phyloP scores from a whole-genome alignment of 2,888 invertebrate species.

The Calephelis perditalis region DNA sequence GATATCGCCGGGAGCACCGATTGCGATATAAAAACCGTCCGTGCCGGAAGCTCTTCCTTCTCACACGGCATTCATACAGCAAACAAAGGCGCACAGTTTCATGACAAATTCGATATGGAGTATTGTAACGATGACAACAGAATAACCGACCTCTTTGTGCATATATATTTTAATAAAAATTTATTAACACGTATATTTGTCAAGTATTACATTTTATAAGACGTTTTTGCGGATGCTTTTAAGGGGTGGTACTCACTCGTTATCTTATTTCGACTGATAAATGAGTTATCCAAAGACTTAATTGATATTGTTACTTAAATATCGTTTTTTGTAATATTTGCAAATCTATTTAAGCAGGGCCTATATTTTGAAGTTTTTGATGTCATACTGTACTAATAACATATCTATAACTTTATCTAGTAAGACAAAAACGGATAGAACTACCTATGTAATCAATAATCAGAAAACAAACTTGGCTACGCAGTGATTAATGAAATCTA shows the following conservation, averaged over 20 bases:
- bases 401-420: no score
- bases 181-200: conserved; percentile 53
- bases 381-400: no score
- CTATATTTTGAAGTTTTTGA: no score
- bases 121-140: conserved; percentile 57
- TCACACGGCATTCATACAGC: conserved; percentile 55
- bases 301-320: no score
- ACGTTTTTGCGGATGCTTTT: conserved; percentile 47
- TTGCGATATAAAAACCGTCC: conserved; percentile 39
- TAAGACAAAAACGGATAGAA: no score
- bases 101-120: conserved; percentile 73
- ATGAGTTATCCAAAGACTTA: no score
- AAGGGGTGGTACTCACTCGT: not conserved
- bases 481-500: no score
- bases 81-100: conserved; percentile 59
- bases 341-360: no score
- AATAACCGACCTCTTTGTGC: conserved; percentile 49
- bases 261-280: no score
- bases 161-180: conserved; percentile 62
- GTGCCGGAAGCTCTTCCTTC: conserved; percentile 73
- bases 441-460: no score
- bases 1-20: conserved; percentile 63
- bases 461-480: no score
- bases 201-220: conserved; percentile 34
- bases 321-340: no score